Conservation (phyloP, 2,113 vertebrate genomes). For the Paraplagusia blochii region DNA sequence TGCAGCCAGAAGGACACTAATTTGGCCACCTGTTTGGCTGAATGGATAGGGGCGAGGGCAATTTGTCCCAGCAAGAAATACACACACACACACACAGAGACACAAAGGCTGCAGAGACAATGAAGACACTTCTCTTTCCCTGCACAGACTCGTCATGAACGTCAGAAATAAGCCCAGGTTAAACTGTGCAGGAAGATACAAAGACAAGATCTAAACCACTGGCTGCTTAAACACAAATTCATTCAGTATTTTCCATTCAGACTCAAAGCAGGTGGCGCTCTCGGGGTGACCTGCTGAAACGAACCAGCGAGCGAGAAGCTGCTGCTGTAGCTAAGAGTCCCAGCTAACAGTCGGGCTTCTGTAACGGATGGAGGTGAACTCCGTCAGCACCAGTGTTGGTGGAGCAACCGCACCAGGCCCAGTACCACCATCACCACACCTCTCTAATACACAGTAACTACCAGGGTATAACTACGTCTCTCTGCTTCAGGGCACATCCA, state of each 20-base stretch:
- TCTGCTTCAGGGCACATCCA: slow-evolving; percentile 43
- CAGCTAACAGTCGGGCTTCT: not conserved
- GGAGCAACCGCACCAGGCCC: not conserved
- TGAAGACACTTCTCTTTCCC: no score
- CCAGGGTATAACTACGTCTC: slow-evolving; percentile 45
- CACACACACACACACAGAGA: slow-evolving; percentile 9
- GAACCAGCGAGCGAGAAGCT: slow-evolving; percentile 13
- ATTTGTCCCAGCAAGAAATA: slow-evolving; percentile 54
- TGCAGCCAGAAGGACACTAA: slow-evolving; percentile 59
- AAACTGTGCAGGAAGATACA: slow-evolving; percentile 5
- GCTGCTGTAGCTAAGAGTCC: slow-evolving; percentile 2
- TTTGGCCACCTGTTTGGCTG: slow-evolving; percentile 63
- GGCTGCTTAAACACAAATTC: slow-evolving; percentile 27
- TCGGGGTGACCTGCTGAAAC: slow-evolving; percentile 5
- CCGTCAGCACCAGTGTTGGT: not conserved
- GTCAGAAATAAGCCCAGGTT: not conserved
- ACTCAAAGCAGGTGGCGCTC: slow-evolving; percentile 32
- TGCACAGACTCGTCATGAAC: no score
- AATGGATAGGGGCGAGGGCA: slow-evolving; percentile 32
- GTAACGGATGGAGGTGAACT: slow-evolving; percentile 34
- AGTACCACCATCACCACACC: slow-evolving; percentile 7
- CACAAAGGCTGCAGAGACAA: slow-evolving; percentile 12
- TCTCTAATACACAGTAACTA: slow-evolving; percentile 49
- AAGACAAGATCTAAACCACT: slow-evolving; percentile 25
- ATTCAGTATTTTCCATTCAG: no score